These are phyloP conservation scores for Oscheius sp. DNA, from an alignment of 2,888 invertebrate species.

Conservation along the genomic window DNA sequence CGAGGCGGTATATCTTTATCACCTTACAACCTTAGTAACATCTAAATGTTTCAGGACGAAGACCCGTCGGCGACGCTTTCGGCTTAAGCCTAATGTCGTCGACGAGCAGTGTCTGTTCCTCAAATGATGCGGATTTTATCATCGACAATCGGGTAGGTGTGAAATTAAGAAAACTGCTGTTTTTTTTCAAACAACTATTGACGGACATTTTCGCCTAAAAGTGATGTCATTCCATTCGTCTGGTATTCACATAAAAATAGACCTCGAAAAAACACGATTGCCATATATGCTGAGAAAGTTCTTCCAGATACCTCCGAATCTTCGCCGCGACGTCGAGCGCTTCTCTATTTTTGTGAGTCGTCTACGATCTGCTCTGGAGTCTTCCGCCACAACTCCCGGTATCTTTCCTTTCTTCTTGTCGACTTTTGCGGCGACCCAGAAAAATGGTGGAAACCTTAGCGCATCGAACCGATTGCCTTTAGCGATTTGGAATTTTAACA, in stretches of 20 bases:
- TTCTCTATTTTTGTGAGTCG: slow-evolving; percentile 61
- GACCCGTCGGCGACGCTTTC: neutral
- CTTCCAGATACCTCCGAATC: slow-evolving; percentile 57
- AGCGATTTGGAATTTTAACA: slow-evolving; percentile 4
- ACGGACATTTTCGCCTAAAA: neutral
- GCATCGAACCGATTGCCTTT: slow-evolving; percentile 21
- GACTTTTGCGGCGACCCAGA: slow-evolving; percentile 30
- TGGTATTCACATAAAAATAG: neutral
- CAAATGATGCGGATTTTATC: slow-evolving; percentile 50
- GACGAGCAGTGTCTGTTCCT: slow-evolving; percentile 54
- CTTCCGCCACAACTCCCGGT: slow-evolving; percentile 54
- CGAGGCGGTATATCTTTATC: neutral
- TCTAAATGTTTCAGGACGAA: neutral
- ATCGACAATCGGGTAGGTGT: slow-evolving; percentile 38
- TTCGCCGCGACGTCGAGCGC: slow-evolving; percentile 62
- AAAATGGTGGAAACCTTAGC: slow-evolving; percentile 20
- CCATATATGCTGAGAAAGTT: neutral
- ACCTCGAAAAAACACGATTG: neutral
- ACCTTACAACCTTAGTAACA: neutral
- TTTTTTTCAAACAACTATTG: neutral
- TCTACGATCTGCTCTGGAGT: slow-evolving; percentile 55
- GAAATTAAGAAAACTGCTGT: neutral
- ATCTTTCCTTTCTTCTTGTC: slow-evolving; percentile 5
- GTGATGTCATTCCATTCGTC: too few species aligned
- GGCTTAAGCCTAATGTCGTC: neutral